Conservation (phyloP, 2,113 vertebrate genomes). For the Nycticebus coucang region DNA sequence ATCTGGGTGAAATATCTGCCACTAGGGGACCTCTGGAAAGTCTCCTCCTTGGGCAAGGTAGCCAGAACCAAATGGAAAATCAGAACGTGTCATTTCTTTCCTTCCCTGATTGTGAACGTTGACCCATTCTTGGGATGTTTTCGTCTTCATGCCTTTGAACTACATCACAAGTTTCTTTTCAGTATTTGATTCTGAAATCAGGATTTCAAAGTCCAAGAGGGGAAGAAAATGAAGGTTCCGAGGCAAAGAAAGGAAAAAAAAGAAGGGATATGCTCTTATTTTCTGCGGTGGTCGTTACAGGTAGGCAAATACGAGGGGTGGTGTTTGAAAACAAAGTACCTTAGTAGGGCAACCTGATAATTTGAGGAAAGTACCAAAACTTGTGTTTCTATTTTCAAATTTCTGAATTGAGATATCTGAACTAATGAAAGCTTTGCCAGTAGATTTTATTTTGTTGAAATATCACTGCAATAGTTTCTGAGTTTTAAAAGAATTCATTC, state of each 20-base stretch:
- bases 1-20: neutral
- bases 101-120: neutral
- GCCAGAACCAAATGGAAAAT: neutral
- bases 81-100: neutral
- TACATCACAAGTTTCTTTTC: neutral
- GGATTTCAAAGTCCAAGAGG: neutral
- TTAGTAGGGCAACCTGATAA: neutral
- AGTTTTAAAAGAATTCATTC: neutral
- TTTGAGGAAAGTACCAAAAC: neutral
- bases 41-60: neutral
- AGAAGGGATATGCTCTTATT: neutral
- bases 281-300: neutral
- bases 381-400: neutral
- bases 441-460: neutral
- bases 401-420: neutral
- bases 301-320: neutral
- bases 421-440: neutral
- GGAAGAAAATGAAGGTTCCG: neutral
- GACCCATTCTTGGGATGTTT: neutral
- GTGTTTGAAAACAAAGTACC: neutral
- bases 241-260: neutral
- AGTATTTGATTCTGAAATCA: neutral
- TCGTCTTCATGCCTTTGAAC: neutral
- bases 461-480: neutral
- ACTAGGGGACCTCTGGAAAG: neutral